Conservation (phyloP, 2,113 vertebrate species). For the Vidua chalybeata region DNA sequence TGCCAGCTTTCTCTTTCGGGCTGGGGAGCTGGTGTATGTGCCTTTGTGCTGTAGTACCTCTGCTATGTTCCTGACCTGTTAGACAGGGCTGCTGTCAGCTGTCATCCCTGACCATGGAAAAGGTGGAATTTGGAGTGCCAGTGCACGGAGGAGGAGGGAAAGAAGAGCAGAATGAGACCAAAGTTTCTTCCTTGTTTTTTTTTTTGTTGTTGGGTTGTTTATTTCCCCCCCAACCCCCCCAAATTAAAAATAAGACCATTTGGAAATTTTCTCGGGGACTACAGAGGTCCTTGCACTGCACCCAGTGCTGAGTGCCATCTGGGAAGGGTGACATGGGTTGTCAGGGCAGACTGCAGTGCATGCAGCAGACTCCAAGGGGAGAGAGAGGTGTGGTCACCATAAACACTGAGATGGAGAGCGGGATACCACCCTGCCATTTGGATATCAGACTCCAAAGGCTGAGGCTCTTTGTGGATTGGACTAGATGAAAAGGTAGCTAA, state of each 20-base stretch:
- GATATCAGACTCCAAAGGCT: not conserved
- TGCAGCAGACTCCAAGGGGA: not conserved
- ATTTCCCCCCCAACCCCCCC: fast-evolving
- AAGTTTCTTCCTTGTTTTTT: not conserved
- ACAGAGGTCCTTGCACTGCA: not conserved
- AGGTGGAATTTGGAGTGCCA: not conserved
- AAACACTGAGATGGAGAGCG: not conserved
- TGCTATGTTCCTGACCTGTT: not conserved
- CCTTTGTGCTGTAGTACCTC: not conserved
- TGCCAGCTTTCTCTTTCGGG: not conserved
- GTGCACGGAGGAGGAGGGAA: fast-evolving
- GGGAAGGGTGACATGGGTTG: not conserved
- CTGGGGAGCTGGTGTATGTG: fast-evolving
- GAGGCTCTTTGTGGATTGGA: not conserved
- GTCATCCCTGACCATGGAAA: not conserved
- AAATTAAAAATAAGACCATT: not conserved
- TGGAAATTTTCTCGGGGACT: not conserved
- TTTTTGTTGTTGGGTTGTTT: not conserved
- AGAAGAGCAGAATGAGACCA: not conserved
- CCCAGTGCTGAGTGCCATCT: not conserved
- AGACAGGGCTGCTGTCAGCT: not conserved
- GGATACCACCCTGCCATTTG: not conserved
- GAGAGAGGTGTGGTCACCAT: too few species aligned
- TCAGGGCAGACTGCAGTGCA: not conserved
- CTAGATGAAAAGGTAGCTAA: not conserved